Evolutionary conservation across 2,888 invertebrate species (phyloP).

Genomic region (Lithodes maja): DNA sequence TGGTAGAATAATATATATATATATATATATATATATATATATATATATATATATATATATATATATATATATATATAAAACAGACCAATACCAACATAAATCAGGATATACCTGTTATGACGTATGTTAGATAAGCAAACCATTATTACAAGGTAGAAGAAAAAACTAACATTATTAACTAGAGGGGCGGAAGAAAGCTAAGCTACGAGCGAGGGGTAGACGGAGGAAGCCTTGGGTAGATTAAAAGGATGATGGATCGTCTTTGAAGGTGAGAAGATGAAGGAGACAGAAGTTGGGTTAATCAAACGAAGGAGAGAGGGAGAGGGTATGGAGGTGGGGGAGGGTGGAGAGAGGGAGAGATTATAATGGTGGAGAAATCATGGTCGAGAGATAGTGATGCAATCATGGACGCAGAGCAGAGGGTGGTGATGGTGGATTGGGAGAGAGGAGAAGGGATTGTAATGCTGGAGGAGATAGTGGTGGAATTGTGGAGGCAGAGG

Average conservation of each 20-base stretch:
- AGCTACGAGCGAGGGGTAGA: not conserved
- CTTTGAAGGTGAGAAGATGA: not conserved
- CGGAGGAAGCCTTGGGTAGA: not conserved
- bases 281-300: not conserved
- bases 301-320: not conserved
- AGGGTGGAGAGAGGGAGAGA: not conserved
- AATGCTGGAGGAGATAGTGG: not conserved
- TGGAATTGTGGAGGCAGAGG: not conserved
- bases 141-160: no score
- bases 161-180: no score
- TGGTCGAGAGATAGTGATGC: not conserved
- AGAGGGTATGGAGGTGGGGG: not conserved
- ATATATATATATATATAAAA: no score
- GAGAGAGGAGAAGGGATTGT: not conserved
- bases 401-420: not conserved
- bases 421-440: not conserved
- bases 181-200: no score
- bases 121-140: no score
- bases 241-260: not conserved
- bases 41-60: no score
- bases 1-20: no score
- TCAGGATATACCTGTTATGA: no score
- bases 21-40: no score
- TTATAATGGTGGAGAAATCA: not conserved
- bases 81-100: no score